Base-by-base conservation (phyloP, 2,113 vertebrate genomes). In the Nycticorax nycticorax region DNA sequence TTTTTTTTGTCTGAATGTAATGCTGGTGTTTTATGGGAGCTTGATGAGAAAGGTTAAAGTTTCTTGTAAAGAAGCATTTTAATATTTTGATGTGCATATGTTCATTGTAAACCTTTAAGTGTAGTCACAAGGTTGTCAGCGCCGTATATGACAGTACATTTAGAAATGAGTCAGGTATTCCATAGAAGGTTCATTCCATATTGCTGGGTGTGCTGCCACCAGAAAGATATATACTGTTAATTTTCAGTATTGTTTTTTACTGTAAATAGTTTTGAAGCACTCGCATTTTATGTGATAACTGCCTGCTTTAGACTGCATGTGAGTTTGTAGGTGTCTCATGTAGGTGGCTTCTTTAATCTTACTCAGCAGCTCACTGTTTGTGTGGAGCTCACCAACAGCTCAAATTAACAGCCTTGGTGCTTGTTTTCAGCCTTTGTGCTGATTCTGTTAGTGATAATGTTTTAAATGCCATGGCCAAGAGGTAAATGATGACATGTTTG, bases 111-210 rank as follows among this genome's bases (percentile, higher is more conserved):
- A 60, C 12, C 14, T 88, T 50, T 32, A 68, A 23, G 4, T 77
- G 77, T 96, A 94, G 71, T 43, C 81, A 39, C 80, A 86, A 92
- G 74, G 39, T 83, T 80, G 39, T 81, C 21, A 24, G 10, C 6
- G 4, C 33, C 63, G 2, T 43, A 1, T 33, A 5, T 90, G 55
- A 50, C 27, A 50, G 17, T 45, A 9, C 1, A 1, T 86, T 39
- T 37, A 72, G 67, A 82, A 85, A 35, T 95, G 89, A 94, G 67
- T 95, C 90, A 88, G 69, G 88, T 79, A 14, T 96, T 97, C 92
- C 93, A 94, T 57, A 52, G 91, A 77, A 76, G 39, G 19, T 28
- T 84, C 55, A 26, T 82, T 92, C 69, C 64, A 20, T 57, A 23
- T 57, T 69, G 32, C 75, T 52, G 23, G 3, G n/a, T 88, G 4